Evolutionary conservation across 2,113 vertebrate genomes (phyloP).

Genomic region (Dicentrarchus labrax): DNA sequence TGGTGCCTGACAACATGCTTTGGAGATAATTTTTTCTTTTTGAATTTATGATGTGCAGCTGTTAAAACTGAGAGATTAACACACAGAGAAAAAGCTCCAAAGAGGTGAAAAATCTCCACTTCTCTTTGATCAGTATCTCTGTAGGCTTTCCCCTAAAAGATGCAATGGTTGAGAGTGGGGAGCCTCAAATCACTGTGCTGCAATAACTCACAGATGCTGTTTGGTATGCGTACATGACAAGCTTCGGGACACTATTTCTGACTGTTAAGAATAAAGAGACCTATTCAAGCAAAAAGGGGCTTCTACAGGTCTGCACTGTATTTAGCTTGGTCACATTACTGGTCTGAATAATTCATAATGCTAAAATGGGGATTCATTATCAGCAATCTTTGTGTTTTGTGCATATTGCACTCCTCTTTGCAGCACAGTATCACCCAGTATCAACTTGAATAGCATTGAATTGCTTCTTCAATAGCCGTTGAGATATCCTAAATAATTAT

Average conservation of each 20-base stretch:
- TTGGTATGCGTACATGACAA: background rate
- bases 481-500: constrained; percentile 21
- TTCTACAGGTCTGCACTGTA: background rate
- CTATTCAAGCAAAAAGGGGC: background rate
- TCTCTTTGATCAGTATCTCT: background rate
- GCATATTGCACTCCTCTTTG: background rate
- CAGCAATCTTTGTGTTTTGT: background rate
- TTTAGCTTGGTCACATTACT: background rate
- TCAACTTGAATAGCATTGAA: background rate
- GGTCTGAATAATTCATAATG: background rate
- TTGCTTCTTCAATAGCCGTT: background rate
- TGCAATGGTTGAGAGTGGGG: background rate
- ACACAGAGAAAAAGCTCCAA: background rate
- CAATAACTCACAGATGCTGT: background rate
- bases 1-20: constrained; percentile 7
- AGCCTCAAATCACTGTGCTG: background rate
- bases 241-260: background rate
- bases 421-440: background rate
- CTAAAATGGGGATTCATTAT: background rate
- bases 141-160: background rate
- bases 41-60: constrained; percentile 55
- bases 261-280: background rate
- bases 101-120: background rate
- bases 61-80: constrained; percentile 37
- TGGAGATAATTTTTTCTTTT: background rate